phyloP scores from a whole-genome alignment of 1,140 invertebrate species.

The Hycleus phaleratus region DNA sequence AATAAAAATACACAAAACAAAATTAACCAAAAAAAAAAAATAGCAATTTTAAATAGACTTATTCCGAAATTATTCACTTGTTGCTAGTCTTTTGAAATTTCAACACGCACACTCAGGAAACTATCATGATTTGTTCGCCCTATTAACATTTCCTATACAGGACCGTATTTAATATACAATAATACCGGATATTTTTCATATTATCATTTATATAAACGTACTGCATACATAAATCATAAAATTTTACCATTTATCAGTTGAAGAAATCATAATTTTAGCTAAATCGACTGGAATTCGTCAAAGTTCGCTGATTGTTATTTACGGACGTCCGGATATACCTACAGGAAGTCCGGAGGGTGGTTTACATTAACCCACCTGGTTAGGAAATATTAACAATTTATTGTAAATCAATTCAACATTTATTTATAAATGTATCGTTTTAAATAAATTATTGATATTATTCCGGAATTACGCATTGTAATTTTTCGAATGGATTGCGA shows the following conservation, averaged over 20 bases:
- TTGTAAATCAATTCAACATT: no score
- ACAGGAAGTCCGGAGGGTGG: conserved; percentile 25
- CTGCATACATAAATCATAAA: neutral
- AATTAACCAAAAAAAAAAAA: no score
- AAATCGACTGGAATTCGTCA: no score
- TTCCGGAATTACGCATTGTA: neutral
- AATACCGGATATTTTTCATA: neutral
- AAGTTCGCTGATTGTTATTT: neutral
- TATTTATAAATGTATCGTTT: no score
- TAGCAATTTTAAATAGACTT: no score
- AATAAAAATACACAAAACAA: neutral
- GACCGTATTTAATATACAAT: neutral
- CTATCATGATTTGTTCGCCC: no score
- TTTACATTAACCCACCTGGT: neutral
- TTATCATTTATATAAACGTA: neutral
- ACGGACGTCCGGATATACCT: conserved; percentile 18
- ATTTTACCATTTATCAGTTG: neutral
- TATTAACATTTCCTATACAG: no score
- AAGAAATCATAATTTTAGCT: neutral
- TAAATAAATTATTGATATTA: no score
- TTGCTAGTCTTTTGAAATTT: no score
- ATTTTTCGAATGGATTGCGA: neutral
- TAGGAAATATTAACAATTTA: no score
- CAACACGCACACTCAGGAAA: no score
- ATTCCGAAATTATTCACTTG: no score